Base-by-base conservation (phyloP, 2,113 vertebrate genomes). In the Pituophis catenifer region DNA sequence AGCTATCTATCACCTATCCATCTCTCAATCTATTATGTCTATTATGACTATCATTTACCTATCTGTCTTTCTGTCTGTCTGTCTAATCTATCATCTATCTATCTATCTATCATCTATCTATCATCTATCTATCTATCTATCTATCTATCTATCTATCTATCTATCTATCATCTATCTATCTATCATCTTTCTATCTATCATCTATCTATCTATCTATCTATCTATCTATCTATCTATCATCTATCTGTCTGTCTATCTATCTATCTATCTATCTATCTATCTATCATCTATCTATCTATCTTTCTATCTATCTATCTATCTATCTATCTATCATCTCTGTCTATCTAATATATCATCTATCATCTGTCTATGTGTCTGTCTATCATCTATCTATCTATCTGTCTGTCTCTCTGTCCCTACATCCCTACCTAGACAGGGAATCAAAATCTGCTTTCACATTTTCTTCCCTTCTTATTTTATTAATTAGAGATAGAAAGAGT, bases 401-500 rank as follows among this genome's bases (percentile, higher is more conserved):
- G 4, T 65, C 62, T 29, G 10, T 65, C 59, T 26, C 1, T 26
- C 59, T 26, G 3, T 26, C 59, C 10, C 9, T 65, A 26, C 10
- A 29, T 65, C 10, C 5, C 2, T 33, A 81, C 15, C 70, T 33
- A 21, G 15, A 21, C 70, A 81, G 19, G 17, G 17, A 81, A 81
- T 81, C 91, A 54, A 95, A 91, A 53, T 91, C 59, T 93, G 44
- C n/a, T 87, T 93, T 90, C 29, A 62, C 38, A 53, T n/a, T 38
- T 93, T 33, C 93, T 89, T 93, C 58, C 92, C 48, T 89, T 57
- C 26, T 52, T 55, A 93, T 81, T 65, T 88, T 90, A 93, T 94
- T 94, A 38, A 85, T 93, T 93, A 54, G 65, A 89, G 33, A 53
- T 94, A 50, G 85, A 95, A 95, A 92, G 12, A n/a, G 62, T 70